phyloP scores from a whole-genome alignment of 2,797 vertebrate genomes.

The Simalia tracyae region DNA sequence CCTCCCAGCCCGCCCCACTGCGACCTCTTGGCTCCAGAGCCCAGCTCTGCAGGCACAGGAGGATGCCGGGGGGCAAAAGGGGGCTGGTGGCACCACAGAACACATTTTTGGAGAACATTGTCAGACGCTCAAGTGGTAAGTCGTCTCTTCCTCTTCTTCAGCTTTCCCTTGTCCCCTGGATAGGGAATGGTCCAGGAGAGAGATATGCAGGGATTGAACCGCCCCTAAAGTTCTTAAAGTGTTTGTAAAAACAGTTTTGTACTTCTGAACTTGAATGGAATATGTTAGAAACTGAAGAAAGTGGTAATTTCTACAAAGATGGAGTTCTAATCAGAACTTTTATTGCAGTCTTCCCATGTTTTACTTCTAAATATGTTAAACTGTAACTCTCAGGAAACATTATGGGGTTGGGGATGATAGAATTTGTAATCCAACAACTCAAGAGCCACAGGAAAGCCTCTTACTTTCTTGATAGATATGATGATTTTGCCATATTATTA shows the following conservation, averaged over 20 bases:
- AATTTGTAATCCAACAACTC: background rate
- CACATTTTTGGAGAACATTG: constrained; percentile 97
- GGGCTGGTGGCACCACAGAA: constrained; percentile 98
- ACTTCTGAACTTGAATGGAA: background rate
- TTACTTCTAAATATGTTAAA: background rate
- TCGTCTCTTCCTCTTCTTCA: background rate
- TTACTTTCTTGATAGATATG: background rate
- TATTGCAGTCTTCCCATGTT: background rate
- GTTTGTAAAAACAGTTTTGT: background rate
- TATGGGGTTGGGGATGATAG: background rate
- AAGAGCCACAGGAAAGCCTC: background rate
- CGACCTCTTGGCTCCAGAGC: constrained; percentile 73
- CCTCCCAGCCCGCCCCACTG: constrained; percentile 65
- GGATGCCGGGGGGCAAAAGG: constrained; percentile 97
- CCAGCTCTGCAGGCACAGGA: constrained; percentile 82
- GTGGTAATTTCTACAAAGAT: constrained; percentile 5
- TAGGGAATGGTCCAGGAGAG: too few relatives aligned
- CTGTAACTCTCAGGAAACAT: background rate
- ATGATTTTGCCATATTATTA: background rate
- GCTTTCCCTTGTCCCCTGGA: background rate
- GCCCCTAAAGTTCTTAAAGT: background rate
- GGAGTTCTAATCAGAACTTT: background rate
- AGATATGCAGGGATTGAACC: background rate
- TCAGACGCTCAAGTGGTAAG: constrained; percentile 95
- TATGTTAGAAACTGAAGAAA: constrained; percentile 16